Conservation (phyloP, 2,888 invertebrate genomes). For the Eurytoma adleriae region DNA sequence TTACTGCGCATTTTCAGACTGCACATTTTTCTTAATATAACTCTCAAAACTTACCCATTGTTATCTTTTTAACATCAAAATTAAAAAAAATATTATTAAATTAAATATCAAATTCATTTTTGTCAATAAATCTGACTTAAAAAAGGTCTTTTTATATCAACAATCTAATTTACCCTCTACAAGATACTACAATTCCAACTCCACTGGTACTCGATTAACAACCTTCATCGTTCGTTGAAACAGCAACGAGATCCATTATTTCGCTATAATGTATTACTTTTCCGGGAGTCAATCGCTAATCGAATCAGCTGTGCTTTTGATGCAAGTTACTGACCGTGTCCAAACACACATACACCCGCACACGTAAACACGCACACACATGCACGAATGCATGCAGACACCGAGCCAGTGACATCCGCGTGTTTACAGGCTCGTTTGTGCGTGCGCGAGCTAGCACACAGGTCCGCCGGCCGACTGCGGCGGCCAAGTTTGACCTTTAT, state of each 20-base stretch:
- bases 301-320: background rate
- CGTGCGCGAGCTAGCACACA: background rate
- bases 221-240: background rate
- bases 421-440: background rate
- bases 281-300: slow-evolving; percentile 6
- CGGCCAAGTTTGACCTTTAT: slow-evolving; percentile 18
- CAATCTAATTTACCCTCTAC: background rate
- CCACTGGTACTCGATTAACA: no score
- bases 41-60: no score
- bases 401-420: background rate
- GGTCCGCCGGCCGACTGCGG: no score
- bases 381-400: background rate
- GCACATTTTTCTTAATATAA: background rate
- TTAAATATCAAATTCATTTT: no score
- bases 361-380: background rate
- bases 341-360: background rate
- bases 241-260: background rate
- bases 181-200: background rate
- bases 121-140: no score
- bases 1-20: background rate
- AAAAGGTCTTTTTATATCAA: no score
- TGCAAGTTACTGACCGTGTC: background rate
- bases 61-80: no score
- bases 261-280: slow-evolving; percentile 1
- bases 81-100: no score